Evolutionary conservation across 2,113 vertebrate species (phyloP), one percentile per base, ranked within the genome.

Genomic region (Zosterops lateralis): DNA sequence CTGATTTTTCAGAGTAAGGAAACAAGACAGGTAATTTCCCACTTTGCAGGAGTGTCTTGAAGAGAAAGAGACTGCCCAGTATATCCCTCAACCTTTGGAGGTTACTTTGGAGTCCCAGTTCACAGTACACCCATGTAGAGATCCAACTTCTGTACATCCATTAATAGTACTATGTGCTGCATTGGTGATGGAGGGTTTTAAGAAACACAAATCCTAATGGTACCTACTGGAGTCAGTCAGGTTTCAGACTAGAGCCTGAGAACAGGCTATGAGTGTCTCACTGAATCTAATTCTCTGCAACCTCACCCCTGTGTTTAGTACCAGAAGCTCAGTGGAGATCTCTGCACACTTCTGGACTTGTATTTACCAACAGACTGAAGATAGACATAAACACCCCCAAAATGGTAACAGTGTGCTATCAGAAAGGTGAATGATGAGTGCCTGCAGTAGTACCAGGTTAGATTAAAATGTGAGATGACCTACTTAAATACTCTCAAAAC

Each of bases 1-100:
- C 18, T 56, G 36, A 61, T 86, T 86, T 85, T 85, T 92, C 48
- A 34, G 38, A 94, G 64, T 42, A 90, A 32, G 76, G 29, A 51
- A 60, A 44, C 7, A 20, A 21, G 38, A 61, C 28, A 67, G 13
- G 15, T 56, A 40, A 62, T 80, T 85, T 76, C 9, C 17, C 32
- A 45, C 28, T 87, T 87, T 14, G 13, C 19, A 32, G 8, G 36
- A 47, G 21, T 5, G 9, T 28, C 9, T 87, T 18, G 31, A 61
- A 65, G 40, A 79, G 32, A 76, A 47, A 31, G 45, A 50, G 36
- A 17, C n/a, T 71, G 4, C 20, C 10, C 18, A 18, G 16, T 60
- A 32, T 28, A 66, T n/a, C 7, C 40, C 16, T 91, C 31, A 53
- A 28, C 14, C 9, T 82, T 45, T 8, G 7, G 51, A 36, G 15